These are phyloP conservation scores for Limenitis camilla DNA, from an alignment of 2,888 invertebrate species.

Conservation along the genomic window DNA sequence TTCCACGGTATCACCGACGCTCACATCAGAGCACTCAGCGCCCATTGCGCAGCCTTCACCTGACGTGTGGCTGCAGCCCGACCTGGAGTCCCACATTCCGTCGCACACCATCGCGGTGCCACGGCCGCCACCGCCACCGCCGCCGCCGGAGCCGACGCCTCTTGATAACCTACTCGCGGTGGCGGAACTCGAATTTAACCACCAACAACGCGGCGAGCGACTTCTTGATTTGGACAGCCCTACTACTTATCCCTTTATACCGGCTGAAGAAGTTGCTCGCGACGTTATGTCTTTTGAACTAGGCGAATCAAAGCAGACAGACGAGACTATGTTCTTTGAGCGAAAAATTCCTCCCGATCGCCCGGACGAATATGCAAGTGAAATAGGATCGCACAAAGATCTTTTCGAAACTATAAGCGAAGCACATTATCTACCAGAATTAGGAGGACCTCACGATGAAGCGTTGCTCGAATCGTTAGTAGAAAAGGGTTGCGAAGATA, in stretches of 20 bases:
- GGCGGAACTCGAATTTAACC: conserved; percentile 78
- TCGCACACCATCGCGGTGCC: conserved; percentile 76
- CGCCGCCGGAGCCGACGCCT: conserved; percentile 62
- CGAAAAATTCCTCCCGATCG: conserved; percentile 44
- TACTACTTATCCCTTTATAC: conserved; percentile 47
- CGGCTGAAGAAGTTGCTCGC: conserved; percentile 51
- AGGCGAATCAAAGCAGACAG: conserved; percentile 47
- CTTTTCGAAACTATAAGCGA: conserved; percentile 68
- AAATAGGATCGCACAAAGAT: conserved; percentile 58
- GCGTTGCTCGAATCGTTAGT: conserved; percentile 76
- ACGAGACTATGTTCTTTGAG: conserved; percentile 51
- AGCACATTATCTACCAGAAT: conserved; percentile 63
- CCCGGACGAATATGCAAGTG: conserved; percentile 47
- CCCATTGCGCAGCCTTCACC: conserved; percentile 29
- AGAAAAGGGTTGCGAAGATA: conserved; percentile 77
- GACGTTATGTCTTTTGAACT: conserved; percentile 64
- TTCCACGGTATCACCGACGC: conserved; percentile 27
- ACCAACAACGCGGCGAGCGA: conserved; percentile 69
- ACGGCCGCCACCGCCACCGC: conserved; percentile 45
- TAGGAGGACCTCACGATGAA: conserved; percentile 65
- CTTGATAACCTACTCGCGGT: conserved; percentile 78
- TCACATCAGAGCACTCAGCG: conserved; percentile 25
- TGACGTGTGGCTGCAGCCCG: conserved; percentile 56
- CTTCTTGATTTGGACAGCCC: conserved; percentile 42
- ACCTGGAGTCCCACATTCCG: conserved; percentile 77